Evolutionary conservation across 2,797 vertebrate genomes (phyloP), one percentile per base, ranked within the genome.

Genomic region (Melanogrammus aeglefinus): DNA sequence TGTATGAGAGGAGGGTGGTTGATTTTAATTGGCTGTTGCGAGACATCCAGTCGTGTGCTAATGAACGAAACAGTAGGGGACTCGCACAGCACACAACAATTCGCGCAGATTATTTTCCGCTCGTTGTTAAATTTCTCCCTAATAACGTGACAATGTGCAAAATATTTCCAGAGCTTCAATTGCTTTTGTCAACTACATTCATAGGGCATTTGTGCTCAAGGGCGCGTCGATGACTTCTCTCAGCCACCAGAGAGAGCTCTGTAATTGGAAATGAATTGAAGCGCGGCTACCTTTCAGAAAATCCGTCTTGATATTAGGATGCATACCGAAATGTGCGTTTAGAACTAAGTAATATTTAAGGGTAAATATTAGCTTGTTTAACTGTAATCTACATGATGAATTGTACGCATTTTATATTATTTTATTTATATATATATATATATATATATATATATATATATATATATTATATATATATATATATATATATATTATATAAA

Each of bases 11-110:
- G 57, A 91, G 76, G 78, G 81, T 84, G 89, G 89, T 86, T 88
- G 84, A 88, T 89, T 90, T 87, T 91, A 91, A 91, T 90, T 92
- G 90, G 88, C 79, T 89, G 87, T 89, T 83, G 83, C 86, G 88
- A 90, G 88, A 85, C 84, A 86, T 87, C 84, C 81, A 77, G 85
- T 88, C 87, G 39, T 44, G 39, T 85, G 85, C 86, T 86, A 92
- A 90, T 91, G 86, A 92, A 78, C 79, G 81, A 82, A 89, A 77
- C 88, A 82, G 81, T 76, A 77, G 89, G 91, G 83, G 86, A 86
- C 81, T 83, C 82, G 47, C 47, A 57, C 47, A 57, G 57, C 21
- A 10, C 57, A 84, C 85, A 86, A 72, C 88, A 75, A 84, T 81
- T 77, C 78, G 82, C 76, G 80, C 81, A 82, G 74, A 89, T 87